phyloP scores from a whole-genome alignment of 2,113 vertebrate species.

The Anhinga anhinga region DNA sequence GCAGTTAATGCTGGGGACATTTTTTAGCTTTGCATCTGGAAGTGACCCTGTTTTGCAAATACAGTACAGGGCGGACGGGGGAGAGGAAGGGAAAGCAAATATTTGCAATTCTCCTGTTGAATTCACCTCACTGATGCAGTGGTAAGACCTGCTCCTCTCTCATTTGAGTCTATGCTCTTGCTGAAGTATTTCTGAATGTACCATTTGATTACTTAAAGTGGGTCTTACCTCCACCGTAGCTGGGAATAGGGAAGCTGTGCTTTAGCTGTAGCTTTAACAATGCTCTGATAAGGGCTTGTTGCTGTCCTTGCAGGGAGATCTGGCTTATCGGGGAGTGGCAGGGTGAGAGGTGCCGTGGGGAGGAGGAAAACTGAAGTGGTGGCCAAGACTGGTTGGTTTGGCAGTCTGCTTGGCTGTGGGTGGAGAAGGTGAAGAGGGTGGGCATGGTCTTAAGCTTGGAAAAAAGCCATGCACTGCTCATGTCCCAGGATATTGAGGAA shows the following conservation, averaged over 20 bases:
- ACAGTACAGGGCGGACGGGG: not conserved
- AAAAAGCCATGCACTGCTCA: not conserved
- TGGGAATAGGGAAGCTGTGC: not conserved
- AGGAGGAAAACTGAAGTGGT: not conserved
- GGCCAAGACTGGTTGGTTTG: not conserved
- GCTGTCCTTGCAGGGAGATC: not conserved
- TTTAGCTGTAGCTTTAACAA: not conserved
- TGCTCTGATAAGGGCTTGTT: rapidly evolving
- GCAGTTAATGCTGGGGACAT: not conserved
- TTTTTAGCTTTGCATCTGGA: not conserved
- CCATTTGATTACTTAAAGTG: not conserved
- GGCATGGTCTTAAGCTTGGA: not conserved
- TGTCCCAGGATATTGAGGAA: not conserved
- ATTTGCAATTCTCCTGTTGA: not conserved
- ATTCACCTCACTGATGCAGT: not conserved
- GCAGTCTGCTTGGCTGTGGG: not conserved
- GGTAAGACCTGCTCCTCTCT: not conserved
- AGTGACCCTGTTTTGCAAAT: not conserved
- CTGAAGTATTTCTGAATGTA: not conserved
- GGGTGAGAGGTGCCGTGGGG: rapidly evolving
- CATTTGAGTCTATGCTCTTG: rapidly evolving
- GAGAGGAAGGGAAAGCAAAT: not conserved
- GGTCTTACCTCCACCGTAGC: rapidly evolving
- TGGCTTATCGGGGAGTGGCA: not conserved
- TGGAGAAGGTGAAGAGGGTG: not conserved